phyloP scores from a whole-genome alignment of 2,888 invertebrate genomes.

The Catotricha subobsoleta region DNA sequence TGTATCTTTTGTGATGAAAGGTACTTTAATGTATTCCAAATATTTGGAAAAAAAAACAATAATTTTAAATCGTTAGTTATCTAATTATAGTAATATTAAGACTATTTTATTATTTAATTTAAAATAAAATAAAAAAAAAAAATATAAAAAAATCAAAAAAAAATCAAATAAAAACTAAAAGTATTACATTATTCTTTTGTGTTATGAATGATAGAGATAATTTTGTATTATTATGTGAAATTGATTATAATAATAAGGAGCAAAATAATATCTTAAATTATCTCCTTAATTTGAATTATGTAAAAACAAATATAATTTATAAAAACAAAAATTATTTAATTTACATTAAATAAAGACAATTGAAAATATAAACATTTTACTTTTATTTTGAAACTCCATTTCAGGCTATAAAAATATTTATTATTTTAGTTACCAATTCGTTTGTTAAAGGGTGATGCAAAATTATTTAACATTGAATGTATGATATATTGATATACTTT shows the following conservation, averaged over 20 bases:
- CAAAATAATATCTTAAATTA: background rate
- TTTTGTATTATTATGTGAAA: too few relatives aligned
- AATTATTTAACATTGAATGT: too few relatives aligned
- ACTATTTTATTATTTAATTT: too few relatives aligned
- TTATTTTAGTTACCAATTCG: too few relatives aligned
- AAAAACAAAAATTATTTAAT: constrained; percentile 3
- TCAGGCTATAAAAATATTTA: too few relatives aligned
- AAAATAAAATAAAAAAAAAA: background rate
- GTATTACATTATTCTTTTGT: background rate
- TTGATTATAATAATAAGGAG: background rate
- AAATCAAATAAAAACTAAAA: background rate
- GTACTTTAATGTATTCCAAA: constrained; percentile 11
- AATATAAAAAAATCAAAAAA: background rate
- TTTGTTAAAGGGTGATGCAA: too few relatives aligned
- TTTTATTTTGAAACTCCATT: too few relatives aligned
- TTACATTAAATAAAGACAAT: constrained; percentile 2
- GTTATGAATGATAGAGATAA: too few relatives aligned
- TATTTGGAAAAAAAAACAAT: constrained; percentile 9
- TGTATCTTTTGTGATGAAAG: constrained; percentile 11
- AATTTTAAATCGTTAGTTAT: background rate
- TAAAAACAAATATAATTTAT: background rate
- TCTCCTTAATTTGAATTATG: background rate
- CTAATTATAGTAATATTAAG: background rate
- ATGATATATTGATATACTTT: too few relatives aligned
- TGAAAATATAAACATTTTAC: constrained; percentile 3